phyloP scores from a whole-genome alignment of 2,888 invertebrate genomes.

The Ceraclea dissimilis region DNA sequence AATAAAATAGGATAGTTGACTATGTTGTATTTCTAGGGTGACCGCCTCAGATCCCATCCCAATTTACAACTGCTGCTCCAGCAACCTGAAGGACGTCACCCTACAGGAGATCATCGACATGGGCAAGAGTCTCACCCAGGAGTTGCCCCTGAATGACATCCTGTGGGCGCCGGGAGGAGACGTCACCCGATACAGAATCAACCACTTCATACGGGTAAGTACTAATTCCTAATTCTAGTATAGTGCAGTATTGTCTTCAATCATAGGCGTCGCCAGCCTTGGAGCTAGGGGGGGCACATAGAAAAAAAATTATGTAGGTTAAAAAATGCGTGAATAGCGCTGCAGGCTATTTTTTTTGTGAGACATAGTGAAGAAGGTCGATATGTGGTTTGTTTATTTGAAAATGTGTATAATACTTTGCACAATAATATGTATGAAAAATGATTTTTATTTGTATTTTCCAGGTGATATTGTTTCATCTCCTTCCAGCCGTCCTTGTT shows the following conservation, averaged over 20 bases:
- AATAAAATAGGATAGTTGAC: too few species aligned
- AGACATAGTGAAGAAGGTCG: too few species aligned
- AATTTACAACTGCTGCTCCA: slow-evolving; percentile 78
- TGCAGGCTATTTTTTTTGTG: too few species aligned
- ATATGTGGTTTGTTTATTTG: too few species aligned
- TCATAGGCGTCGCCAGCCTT: too few species aligned
- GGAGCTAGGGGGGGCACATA: too few species aligned
- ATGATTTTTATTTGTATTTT: slow-evolving; percentile 3
- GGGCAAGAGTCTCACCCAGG: slow-evolving; percentile 43
- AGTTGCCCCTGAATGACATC: slow-evolving; percentile 60
- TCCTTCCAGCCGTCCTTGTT: slow-evolving; percentile 69
- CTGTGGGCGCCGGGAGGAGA: slow-evolving; percentile 60
- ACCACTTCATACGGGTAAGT: slow-evolving; percentile 56
- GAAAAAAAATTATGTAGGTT: neutral
- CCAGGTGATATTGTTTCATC: slow-evolving; percentile 62
- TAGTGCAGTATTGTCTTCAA: too few species aligned
- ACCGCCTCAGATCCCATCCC: slow-evolving; percentile 38
- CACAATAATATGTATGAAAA: too few species aligned
- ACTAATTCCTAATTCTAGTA: too few species aligned
- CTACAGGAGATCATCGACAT: slow-evolving; percentile 54
- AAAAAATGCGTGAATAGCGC: too few species aligned
- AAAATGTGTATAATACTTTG: too few species aligned
- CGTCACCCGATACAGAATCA: slow-evolving; percentile 49
- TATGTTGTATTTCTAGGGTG: slow-evolving; percentile 1
- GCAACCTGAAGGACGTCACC: slow-evolving; percentile 58